Conservation (phyloP, 1,140 invertebrate genomes). For the Pentalonia nigronervosa region DNA sequence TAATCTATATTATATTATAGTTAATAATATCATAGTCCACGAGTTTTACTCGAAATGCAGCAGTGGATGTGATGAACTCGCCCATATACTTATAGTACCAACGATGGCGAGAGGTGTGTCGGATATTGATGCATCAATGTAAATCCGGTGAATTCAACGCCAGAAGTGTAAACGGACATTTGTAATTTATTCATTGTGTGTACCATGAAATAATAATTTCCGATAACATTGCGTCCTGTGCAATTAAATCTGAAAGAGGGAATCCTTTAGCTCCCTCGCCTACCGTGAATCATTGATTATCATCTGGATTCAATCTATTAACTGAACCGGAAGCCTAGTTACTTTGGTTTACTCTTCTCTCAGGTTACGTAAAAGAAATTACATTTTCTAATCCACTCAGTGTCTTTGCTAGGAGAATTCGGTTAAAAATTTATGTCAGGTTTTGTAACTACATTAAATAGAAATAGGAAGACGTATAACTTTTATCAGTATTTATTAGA, state of each 20-base stretch:
- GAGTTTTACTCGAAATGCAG: neutral
- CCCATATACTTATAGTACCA: neutral
- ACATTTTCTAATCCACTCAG: neutral
- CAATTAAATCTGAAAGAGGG: conserved; percentile 23
- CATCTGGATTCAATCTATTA: conserved; percentile 28
- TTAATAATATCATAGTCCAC: neutral
- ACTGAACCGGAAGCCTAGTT: neutral
- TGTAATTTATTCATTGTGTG: conserved; percentile 36
- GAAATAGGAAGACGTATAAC: neutral
- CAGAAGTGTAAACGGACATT: conserved; percentile 27
- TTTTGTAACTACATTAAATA: neutral
- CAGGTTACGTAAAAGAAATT: neutral
- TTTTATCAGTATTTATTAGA: neutral
- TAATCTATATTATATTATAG: neutral
- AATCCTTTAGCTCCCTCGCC: neutral
- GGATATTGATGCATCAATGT: neutral
- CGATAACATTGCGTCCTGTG: conserved; percentile 1
- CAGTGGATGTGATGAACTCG: neutral
- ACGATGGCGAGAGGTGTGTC: neutral
- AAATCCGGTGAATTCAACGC: neutral
- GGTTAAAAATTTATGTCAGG: neutral
- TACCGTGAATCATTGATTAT: conserved; percentile 28
- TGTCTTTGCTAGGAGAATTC: neutral
- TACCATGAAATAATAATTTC: conserved; percentile 41
- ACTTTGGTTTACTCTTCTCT: neutral